A percentile compares a stretch with the other conserved stretches of the same genome.
Conservation (phyloP, 1,140 invertebrate genomes). For the Eurytemora carolleeae region DNA sequence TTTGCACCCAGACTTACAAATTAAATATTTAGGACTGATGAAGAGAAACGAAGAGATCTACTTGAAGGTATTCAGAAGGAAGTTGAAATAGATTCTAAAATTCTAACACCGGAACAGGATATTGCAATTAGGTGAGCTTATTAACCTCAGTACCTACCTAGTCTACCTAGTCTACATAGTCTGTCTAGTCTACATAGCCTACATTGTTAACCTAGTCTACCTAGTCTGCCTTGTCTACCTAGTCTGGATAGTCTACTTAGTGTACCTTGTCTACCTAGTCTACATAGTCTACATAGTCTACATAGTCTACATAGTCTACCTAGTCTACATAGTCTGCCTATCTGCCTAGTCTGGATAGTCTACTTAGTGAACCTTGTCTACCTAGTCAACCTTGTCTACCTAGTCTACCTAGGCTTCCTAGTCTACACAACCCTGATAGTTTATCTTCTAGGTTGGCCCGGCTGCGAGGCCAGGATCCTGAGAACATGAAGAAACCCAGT, state of each 20-base stretch:
- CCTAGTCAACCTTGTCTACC: neutral
- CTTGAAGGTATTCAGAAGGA: neutral
- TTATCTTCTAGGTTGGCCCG: neutral
- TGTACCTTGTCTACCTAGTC: too few relatives aligned
- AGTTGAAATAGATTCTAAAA: neutral
- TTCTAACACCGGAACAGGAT: neutral
- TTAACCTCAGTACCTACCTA: neutral
- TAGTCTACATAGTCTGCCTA: neutral
- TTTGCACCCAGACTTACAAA: neutral
- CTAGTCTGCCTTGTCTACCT: neutral
- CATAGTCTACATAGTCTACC: neutral
- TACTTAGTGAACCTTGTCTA: neutral
- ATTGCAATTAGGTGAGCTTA: neutral
- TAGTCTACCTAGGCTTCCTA: neutral
- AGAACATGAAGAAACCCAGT: too few relatives aligned
- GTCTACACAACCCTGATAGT: neutral
- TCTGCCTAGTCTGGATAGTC: neutral
- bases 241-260: neutral
- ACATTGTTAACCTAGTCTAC: too few relatives aligned
- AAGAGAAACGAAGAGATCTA: neutral
- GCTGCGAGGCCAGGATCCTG: neutral
- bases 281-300: neutral
- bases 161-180: neutral
- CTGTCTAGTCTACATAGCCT: neutral
- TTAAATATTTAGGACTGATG: neutral